phyloP scores from a whole-genome alignment of 1,140 invertebrate species.

The Drosophila funebris region DNA sequence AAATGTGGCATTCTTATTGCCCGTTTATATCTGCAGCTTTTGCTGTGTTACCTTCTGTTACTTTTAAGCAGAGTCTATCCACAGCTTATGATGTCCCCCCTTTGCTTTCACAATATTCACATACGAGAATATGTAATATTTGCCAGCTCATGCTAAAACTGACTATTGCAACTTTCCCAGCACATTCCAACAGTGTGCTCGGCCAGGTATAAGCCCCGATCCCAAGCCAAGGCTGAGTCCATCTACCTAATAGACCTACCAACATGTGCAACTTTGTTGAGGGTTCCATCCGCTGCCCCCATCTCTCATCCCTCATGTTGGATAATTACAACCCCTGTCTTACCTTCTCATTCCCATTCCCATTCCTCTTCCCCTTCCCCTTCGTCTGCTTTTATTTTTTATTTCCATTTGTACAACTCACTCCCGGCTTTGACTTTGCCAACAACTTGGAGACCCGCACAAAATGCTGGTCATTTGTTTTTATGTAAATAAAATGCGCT shows the following conservation, averaged over 20 bases:
- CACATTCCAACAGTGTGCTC: constrained; percentile 61
- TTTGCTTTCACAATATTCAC: constrained; percentile 7
- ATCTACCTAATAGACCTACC: constrained; percentile 42
- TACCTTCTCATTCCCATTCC: constrained; percentile 21
- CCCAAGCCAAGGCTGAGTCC: background rate
- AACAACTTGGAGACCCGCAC: constrained; percentile 42
- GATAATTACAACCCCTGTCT: constrained; percentile 73
- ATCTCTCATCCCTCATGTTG: background rate
- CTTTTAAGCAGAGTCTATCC: constrained; percentile 22
- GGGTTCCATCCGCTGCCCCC: constrained; percentile 15
- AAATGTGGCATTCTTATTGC: background rate
- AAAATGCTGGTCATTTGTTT: constrained; percentile 81
- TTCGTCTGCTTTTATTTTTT: background rate
- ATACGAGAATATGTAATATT: constrained; percentile 25
- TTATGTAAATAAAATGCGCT: constrained; percentile 78
- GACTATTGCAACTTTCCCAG: constrained; percentile 53
- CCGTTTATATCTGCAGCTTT: background rate
- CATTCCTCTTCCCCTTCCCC: too few species aligned
- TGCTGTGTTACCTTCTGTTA: background rate
- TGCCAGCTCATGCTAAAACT: constrained; percentile 58
- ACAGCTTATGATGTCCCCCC: constrained; percentile 12
- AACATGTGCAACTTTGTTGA: constrained; percentile 35
- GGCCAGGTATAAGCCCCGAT: background rate
- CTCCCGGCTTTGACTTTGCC: constrained; percentile 31
- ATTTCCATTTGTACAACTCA: constrained; percentile 43